Evolutionary conservation across 2,113 vertebrate genomes (phyloP).

Genomic region (Campylomormyrus numenius): DNA sequence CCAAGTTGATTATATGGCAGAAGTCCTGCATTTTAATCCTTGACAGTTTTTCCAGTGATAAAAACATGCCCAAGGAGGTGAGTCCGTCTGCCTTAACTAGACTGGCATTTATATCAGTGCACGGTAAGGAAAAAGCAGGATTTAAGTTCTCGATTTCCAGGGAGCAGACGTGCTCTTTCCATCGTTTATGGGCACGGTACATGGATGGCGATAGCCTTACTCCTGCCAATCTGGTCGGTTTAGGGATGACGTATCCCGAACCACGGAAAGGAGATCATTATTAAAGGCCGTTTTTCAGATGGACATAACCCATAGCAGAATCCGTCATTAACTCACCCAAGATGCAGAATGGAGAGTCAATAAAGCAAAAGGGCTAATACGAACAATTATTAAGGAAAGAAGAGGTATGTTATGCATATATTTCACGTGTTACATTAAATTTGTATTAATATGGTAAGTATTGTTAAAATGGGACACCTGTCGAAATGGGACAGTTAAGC

Average conservation of each 20-base stretch:
- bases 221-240: conserved; percentile 61
- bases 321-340: too few species aligned
- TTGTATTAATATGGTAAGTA: too few species aligned
- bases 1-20: not conserved
- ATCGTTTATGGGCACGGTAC: conserved; percentile 49
- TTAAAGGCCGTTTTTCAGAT: not conserved
- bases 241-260: conserved; percentile 54
- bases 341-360: too few species aligned
- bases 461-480: too few species aligned
- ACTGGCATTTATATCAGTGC: not conserved
- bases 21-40: not conserved
- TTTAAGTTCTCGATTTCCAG: not conserved
- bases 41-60: not conserved
- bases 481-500: too few species aligned
- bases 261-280: not conserved
- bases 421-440: too few species aligned
- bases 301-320: not conserved
- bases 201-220: conserved; percentile 70
- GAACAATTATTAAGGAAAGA: too few species aligned
- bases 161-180: not conserved
- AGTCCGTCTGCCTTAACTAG: not conserved
- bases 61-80: not conserved
- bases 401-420: too few species aligned
- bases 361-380: too few species aligned
- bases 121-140: not conserved